A percentile compares a stretch with the other conserved stretches of the same genome.
Conservation (phyloP, 1,140 invertebrate species). For the Drosophila pachea region DNA sequence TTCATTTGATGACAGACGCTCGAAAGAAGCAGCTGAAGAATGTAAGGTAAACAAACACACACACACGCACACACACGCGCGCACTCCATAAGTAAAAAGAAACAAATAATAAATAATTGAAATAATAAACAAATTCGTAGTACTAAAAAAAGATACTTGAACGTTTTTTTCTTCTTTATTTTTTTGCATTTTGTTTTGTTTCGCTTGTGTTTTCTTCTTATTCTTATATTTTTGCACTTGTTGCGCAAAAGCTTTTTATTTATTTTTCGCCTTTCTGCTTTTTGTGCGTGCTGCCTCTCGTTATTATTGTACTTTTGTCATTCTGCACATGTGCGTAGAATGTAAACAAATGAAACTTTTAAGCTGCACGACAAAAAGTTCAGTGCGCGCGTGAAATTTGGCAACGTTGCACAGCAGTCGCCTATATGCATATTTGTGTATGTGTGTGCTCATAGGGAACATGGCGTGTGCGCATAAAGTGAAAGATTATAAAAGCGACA, state of each 20-base stretch:
- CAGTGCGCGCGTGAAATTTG: slow-evolving; percentile 55
- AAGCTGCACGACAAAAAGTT: slow-evolving; percentile 56
- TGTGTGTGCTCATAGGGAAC: slow-evolving; percentile 22
- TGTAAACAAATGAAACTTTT: slow-evolving; percentile 76
- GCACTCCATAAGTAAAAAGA: slow-evolving; percentile 13
- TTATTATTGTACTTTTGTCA: slow-evolving; percentile 62
- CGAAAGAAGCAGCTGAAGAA: slow-evolving; percentile 24
- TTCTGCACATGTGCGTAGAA: slow-evolving; percentile 74
- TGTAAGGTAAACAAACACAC: slow-evolving; percentile 19
- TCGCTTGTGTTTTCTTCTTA: slow-evolving; percentile 30
- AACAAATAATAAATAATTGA: slow-evolving; percentile 15
- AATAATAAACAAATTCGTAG: slow-evolving; percentile 35
- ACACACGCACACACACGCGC: not conserved
- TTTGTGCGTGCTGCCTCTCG: slow-evolving; percentile 41
- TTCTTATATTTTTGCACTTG: slow-evolving; percentile 58
- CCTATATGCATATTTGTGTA: not conserved
- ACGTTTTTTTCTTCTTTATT: slow-evolving; percentile 1
- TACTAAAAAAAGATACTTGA: slow-evolving; percentile 36
- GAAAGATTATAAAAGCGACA: slow-evolving; percentile 47
- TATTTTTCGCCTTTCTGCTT: slow-evolving; percentile 35
- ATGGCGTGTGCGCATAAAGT: slow-evolving; percentile 40
- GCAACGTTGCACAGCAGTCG: slow-evolving; percentile 54
- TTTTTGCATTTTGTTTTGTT: slow-evolving; percentile 29
- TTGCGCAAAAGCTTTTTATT: slow-evolving; percentile 62
- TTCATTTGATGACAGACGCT: slow-evolving; percentile 19